These are phyloP conservation scores for Clupea harengus DNA, from an alignment of 2,113 vertebrate species.

Conservation along the genomic window DNA sequence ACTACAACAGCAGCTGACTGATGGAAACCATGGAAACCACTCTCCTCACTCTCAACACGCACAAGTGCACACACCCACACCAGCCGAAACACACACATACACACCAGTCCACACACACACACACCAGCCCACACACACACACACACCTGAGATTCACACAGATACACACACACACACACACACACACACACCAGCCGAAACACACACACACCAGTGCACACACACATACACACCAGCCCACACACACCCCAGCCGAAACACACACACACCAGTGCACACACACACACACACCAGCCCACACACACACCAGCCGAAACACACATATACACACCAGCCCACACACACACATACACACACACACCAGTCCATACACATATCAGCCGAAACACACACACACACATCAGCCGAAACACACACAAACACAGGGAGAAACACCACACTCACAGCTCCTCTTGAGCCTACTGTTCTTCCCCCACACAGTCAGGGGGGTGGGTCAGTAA, in stretches of 20 bases:
- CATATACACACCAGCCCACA: neutral
- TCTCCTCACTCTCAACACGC: neutral
- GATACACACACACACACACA: neutral
- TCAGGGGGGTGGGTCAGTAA: neutral
- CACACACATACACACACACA: neutral
- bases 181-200: neutral
- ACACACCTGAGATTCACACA: neutral
- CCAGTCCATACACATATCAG: neutral
- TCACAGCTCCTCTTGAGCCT: neutral
- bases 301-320: too few relatives aligned
- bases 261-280: too few relatives aligned
- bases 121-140: neutral
- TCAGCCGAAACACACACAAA: neutral
- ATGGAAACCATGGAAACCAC: neutral
- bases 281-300: too few relatives aligned
- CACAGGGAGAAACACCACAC: slow-evolving; percentile 4
- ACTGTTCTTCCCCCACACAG: neutral
- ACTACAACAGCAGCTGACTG: neutral
- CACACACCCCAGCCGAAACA: too few relatives aligned
- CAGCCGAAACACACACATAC: neutral
- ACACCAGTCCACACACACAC: neutral
- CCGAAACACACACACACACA: too few relatives aligned
- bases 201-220: neutral
- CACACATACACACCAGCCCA: neutral
- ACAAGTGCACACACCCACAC: neutral